Percentiles rank a stretch among this genome's conserved stretches.
Conservation (phyloP, 2,797 vertebrate genomes). For the Adelosebastes latens region DNA sequence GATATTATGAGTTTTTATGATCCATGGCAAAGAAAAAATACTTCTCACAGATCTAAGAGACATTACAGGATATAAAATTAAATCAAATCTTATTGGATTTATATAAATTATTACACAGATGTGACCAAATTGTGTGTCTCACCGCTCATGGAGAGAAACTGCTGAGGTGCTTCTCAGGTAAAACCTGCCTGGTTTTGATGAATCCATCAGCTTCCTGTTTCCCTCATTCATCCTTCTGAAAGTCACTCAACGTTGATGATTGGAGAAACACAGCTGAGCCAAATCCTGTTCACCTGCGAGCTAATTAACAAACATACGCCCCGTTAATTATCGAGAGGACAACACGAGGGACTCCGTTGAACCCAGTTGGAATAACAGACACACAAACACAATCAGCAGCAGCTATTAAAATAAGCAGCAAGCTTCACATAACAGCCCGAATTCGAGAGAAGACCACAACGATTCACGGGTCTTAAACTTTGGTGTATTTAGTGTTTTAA, state of each 20-base stretch:
- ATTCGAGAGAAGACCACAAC: background rate
- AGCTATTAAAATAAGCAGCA: background rate
- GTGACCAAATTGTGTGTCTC: background rate
- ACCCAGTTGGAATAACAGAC: too few species aligned
- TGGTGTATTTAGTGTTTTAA: background rate
- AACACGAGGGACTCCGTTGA: too few species aligned
- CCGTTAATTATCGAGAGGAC: too few species aligned
- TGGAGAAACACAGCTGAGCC: background rate
- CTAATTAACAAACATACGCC: background rate
- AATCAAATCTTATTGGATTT: background rate
- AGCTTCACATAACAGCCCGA: background rate
- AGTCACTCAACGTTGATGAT: background rate
- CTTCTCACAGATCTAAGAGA: background rate
- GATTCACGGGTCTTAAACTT: background rate
- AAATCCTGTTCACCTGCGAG: background rate
- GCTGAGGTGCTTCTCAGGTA: slow-evolving; percentile 4
- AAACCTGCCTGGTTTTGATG: background rate
- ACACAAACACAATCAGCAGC: background rate
- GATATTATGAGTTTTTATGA: background rate
- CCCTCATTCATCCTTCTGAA: background rate
- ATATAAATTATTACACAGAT: background rate
- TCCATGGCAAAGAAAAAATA: background rate
- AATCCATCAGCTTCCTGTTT: background rate
- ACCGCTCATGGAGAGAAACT: slow-evolving; percentile 54
- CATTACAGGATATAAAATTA: background rate